Evolutionary conservation across 2,888 invertebrate species (phyloP).

Genomic region (Tinea pellionella): DNA sequence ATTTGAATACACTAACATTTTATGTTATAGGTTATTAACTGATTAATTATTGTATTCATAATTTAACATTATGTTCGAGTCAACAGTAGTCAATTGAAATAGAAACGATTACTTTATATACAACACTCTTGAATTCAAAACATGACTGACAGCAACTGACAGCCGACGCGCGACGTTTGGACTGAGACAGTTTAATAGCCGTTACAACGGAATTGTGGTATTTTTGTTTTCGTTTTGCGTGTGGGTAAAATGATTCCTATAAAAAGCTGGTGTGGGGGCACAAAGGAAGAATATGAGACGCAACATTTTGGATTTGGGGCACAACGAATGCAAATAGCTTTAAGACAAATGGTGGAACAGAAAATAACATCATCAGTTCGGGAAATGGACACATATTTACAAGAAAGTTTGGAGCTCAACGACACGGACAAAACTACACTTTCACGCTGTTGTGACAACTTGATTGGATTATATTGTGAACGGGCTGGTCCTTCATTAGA

Average conservation of each 20-base stretch:
- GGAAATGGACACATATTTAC: slow-evolving; percentile 48
- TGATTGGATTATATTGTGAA: slow-evolving; percentile 47
- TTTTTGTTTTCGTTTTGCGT: background rate
- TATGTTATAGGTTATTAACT: no score
- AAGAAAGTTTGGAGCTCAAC: slow-evolving; percentile 42
- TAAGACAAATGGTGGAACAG: slow-evolving; percentile 56
- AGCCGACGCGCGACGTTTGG: no score
- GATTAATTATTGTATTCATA: no score
- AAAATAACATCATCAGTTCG: slow-evolving; percentile 50
- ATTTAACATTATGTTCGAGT: background rate
- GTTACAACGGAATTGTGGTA: background rate
- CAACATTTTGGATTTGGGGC: slow-evolving; percentile 61
- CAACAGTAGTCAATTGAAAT: background rate
- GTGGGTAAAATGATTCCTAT: slow-evolving; percentile 42
- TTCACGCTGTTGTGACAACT: slow-evolving; percentile 45
- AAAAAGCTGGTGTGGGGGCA: slow-evolving; percentile 47
- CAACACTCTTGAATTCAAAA: background rate
- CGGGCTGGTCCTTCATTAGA: slow-evolving; percentile 44
- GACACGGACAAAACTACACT: slow-evolving; percentile 48
- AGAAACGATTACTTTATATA: background rate
- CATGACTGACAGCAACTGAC: background rate
- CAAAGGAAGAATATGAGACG: slow-evolving; percentile 60
- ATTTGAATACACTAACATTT: no score
- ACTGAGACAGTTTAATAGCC: no score
- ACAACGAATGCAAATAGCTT: slow-evolving; percentile 52